Evolutionary conservation across 2,888 invertebrate genomes (phyloP).

Genomic region (Sarcophaga caerulescens): DNA sequence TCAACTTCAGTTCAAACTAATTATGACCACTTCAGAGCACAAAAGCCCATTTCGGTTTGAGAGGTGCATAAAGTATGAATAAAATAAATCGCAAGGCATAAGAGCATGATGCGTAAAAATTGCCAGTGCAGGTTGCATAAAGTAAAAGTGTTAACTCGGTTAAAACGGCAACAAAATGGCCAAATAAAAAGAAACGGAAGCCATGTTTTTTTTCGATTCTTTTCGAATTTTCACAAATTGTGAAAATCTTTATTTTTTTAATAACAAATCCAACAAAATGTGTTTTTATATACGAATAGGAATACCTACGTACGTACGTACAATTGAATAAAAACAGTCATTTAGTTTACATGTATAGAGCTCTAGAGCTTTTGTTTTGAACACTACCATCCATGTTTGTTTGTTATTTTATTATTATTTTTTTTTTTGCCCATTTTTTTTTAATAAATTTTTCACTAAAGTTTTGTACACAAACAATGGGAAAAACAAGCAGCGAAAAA

Average conservation of each 20-base stretch:
- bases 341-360: background rate
- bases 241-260: conserved; percentile 18
- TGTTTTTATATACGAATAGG: background rate
- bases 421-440: conserved; percentile 19
- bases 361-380: conserved; percentile 19
- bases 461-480: conserved; percentile 30
- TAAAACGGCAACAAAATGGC: conserved; percentile 37
- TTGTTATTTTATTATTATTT: conserved; percentile 47
- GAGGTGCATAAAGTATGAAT: conserved; percentile 23
- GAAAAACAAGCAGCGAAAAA: background rate
- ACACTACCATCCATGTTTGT: conserved; percentile 29
- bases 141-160: conserved; percentile 65
- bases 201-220: conserved; percentile 16
- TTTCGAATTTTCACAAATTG: conserved; percentile 12
- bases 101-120: conserved; percentile 67
- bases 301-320: background rate
- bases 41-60: background rate
- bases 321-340: background rate
- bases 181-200: conserved; percentile 30
- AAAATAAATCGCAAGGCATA: conserved; percentile 49
- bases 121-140: conserved; percentile 51
- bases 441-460: conserved; percentile 15
- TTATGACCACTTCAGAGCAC: background rate
- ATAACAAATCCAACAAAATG: conserved; percentile 23
- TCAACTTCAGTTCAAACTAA: conserved; percentile 7